Evolutionary conservation across 2,888 invertebrate species (phyloP), one percentile per base, ranked within the genome.

Genomic region (Tortrix viridana): DNA sequence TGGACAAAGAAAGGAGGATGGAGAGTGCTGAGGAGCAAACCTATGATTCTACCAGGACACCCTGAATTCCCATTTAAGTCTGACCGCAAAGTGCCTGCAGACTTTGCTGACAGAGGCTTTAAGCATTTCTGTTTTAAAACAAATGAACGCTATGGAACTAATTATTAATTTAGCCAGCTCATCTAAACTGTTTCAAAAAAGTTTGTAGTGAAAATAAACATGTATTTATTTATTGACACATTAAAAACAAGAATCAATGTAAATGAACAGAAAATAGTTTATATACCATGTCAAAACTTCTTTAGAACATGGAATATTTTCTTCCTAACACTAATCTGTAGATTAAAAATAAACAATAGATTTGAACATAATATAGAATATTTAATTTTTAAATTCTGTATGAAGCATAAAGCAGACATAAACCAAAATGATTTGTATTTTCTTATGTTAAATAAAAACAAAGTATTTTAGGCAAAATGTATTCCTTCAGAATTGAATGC

Each of bases 401-500:
- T 56, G 18, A 38, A 44, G 50, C 56, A 50, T 49, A 63, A 60
- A n/a, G 32, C 61, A 58, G 55, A 61, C 6, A 19, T 54, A 54
- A 49, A 47, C 32, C 49, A 52, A 5, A 37, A 3, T 16, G 1
- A n/a, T 53, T 54, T 52, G 6, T 14, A 43, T 56, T 56, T 38
- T n/a, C 19, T 19, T 9, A 5, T 32, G 46, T 49, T 22, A 55
- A 55, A 41, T 67, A 71, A 65, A 65, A 64, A 68, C 57, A 50
- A 65, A 19, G 18, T 4, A 7, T 58, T 64, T 75, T 84, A 96
- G 67, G 96, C 94, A 92, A 99, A 99, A 93, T 99, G 99, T 82
- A 99, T 96, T 76, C 98, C 98, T 85, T 96, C 96, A 58, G 94
- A 93, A 88, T 99, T 99, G 83, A 99, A 99, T 41, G 95, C 95